A percentile compares a stretch with the other conserved stretches of the same genome.
These are phyloP conservation scores for Iphiclides podalirius DNA, from an alignment of 2,888 invertebrate genomes.

Conservation along the genomic window DNA sequence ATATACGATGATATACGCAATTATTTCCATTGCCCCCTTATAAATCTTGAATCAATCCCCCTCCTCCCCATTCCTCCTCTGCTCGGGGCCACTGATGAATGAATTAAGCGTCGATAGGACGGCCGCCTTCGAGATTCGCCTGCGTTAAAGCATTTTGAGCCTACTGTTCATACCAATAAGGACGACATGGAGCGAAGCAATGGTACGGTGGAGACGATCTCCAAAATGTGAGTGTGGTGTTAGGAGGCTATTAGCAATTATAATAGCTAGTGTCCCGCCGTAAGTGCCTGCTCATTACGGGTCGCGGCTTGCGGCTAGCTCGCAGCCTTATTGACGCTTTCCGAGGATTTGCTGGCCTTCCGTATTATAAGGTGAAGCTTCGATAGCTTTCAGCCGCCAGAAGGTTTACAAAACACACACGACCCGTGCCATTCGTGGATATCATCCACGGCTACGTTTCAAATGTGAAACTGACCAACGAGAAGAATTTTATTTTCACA, in stretches of 20 bases:
- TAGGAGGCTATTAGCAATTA: slow-evolving; percentile 65
- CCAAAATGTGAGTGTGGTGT: slow-evolving; percentile 45
- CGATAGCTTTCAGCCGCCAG: background rate
- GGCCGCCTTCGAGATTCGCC: slow-evolving; percentile 27
- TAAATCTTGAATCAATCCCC: slow-evolving; percentile 19
- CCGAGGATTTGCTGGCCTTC: background rate
- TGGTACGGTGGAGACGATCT: slow-evolving; percentile 22
- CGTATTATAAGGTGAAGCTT: background rate
- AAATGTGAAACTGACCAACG: no score
- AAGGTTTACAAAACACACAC: no score
- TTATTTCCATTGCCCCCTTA: background rate
- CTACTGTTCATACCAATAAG: slow-evolving; percentile 25
- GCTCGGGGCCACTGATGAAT: slow-evolving; percentile 38
- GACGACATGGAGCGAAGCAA: slow-evolving; percentile 2
- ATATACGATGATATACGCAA: slow-evolving; percentile 2
- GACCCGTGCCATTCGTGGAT: no score
- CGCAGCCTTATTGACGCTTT: slow-evolving; percentile 7
- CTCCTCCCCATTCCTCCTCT: slow-evolving; percentile 33
- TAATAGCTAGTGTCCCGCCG: slow-evolving; percentile 54
- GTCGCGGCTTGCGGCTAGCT: slow-evolving; percentile 3
- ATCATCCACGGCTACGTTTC: no score
- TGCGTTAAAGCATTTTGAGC: slow-evolving; percentile 19
- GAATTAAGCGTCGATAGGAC: slow-evolving; percentile 43
- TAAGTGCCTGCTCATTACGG: slow-evolving; percentile 66
- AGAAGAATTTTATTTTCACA: no score